phyloP scores from a whole-genome alignment of 2,797 vertebrate genomes.

The Paratrypauchen microcephalus region DNA sequence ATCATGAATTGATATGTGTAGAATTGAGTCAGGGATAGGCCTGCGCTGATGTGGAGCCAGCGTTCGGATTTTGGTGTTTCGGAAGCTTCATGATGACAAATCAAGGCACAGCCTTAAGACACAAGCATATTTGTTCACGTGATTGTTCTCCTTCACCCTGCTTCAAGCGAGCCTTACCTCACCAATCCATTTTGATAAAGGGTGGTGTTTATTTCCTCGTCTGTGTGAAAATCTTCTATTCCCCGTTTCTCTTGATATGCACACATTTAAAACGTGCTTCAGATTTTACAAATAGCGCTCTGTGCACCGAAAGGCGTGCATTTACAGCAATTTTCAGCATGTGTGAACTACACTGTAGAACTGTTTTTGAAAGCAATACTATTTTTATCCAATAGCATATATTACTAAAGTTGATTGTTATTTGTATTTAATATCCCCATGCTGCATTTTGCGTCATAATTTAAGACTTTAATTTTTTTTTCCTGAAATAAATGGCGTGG shows the following conservation, averaged over 20 bases:
- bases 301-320: background rate
- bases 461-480: slow-evolving; percentile 27
- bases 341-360: background rate
- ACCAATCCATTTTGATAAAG: slow-evolving; percentile 80
- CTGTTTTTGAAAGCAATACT: background rate
- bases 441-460: slow-evolving; percentile 3
- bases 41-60: slow-evolving; percentile 69
- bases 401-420: background rate
- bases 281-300: slow-evolving; percentile 14
- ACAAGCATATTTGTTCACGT: slow-evolving; percentile 97
- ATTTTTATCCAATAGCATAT: background rate
- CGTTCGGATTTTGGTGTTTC: slow-evolving; percentile 82
- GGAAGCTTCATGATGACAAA: slow-evolving; percentile 93
- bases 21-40: slow-evolving; percentile 60
- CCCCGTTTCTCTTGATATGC: slow-evolving; percentile 49
- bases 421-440: background rate
- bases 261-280: slow-evolving; percentile 22
- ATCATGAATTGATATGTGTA: slow-evolving; percentile 75
- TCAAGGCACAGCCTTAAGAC: slow-evolving; percentile 94
- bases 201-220: slow-evolving; percentile 74
- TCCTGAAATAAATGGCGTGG: slow-evolving; percentile 52
- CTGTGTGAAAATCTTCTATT: slow-evolving; percentile 60
- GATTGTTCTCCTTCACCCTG: slow-evolving; percentile 82
- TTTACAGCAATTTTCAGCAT: background rate
- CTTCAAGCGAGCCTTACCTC: slow-evolving; percentile 83